phyloP scores from a whole-genome alignment of 2,888 invertebrate genomes.

The Aelia acuminata region DNA sequence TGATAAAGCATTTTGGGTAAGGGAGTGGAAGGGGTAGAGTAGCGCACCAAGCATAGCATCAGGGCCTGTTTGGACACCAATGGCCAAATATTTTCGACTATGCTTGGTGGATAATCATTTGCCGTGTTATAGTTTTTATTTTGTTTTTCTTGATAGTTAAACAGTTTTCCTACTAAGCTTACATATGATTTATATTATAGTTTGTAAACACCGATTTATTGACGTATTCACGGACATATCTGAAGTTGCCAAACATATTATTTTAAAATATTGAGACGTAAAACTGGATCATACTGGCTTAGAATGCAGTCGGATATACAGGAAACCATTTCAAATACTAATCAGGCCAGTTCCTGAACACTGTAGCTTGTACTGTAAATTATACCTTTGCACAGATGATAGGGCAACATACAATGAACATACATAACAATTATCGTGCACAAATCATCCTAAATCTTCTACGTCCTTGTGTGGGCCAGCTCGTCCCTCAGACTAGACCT shows the following conservation, averaged over 20 bases:
- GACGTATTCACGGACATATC: not conserved
- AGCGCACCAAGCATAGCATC: too few relatives aligned
- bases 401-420: not conserved
- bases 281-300: not conserved
- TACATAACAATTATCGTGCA: not conserved
- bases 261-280: not conserved
- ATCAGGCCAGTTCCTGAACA: not conserved
- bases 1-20: slow-evolving; percentile 66
- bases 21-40: slow-evolving; percentile 33
- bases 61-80: not conserved
- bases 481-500: not conserved
- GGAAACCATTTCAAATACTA: not conserved
- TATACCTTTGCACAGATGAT: not conserved
- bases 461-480: not conserved
- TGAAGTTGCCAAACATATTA: not conserved
- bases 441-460: not conserved
- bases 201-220: not conserved
- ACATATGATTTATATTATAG: not conserved
- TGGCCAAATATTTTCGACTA: not conserved
- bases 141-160: not conserved
- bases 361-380: not conserved
- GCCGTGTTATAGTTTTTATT: not conserved
- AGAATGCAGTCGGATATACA: not conserved
- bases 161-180: not conserved
- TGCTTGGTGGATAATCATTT: not conserved